Evolutionary conservation across 2,888 invertebrate genomes (phyloP).

Genomic region (Latheticus oryzae): DNA sequence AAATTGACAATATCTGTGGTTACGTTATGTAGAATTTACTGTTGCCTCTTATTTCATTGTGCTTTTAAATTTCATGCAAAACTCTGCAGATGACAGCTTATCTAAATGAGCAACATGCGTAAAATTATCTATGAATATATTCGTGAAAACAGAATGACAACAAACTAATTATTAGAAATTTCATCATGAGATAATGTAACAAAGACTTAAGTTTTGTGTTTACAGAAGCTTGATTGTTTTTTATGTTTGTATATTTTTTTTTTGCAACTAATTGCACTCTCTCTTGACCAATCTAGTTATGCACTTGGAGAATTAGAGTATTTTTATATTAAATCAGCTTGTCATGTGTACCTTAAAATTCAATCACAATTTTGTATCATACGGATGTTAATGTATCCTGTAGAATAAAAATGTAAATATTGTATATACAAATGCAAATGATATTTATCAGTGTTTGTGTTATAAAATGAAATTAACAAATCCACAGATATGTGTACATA

Average conservation of each 20-base stretch:
- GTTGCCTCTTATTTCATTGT: conserved; percentile 42
- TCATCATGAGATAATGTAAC: conserved; percentile 1
- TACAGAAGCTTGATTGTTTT: no score
- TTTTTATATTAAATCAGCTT: conserved; percentile 57
- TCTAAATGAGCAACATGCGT: conserved; percentile 47
- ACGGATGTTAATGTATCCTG: conserved; percentile 47
- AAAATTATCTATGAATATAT: conserved; percentile 51
- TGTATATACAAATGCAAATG: conserved; percentile 52
- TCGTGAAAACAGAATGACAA: conserved; percentile 47
- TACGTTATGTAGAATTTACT: conserved; percentile 36
- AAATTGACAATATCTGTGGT: conserved; percentile 52
- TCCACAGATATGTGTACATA: conserved; percentile 28
- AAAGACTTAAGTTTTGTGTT: no score
- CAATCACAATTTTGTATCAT: conserved; percentile 52
- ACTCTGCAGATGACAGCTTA: conserved; percentile 48
- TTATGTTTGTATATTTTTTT: no score
- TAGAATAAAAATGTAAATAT: conserved; percentile 46
- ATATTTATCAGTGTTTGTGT: conserved; percentile 54
- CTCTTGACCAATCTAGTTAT: conserved; percentile 59
- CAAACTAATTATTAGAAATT: conserved; percentile 30
- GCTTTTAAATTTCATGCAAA: conserved; percentile 38
- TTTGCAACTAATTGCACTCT: conserved; percentile 44
- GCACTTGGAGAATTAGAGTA: conserved; percentile 56
- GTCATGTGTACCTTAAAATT: conserved; percentile 53
- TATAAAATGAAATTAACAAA: conserved; percentile 40